These are phyloP conservation scores for Pterophyllum scalare DNA, from an alignment of 2,113 vertebrate genomes.

Conservation along the genomic window DNA sequence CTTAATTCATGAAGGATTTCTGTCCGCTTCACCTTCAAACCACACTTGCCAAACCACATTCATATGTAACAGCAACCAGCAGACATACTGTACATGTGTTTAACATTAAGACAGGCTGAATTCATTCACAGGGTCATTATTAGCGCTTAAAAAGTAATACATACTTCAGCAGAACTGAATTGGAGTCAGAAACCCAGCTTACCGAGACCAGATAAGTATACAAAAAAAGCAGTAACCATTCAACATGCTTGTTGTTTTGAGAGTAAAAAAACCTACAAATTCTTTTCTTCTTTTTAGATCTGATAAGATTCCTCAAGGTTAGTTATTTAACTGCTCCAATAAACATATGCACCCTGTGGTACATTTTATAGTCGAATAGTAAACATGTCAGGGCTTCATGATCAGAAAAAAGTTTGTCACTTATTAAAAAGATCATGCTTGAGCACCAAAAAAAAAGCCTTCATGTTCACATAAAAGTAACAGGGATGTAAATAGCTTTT, in stretches of 20 bases:
- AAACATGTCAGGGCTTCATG: not conserved
- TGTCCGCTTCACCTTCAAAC: not conserved
- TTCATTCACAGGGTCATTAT: slow-evolving; percentile 39
- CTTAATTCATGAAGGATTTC: not conserved
- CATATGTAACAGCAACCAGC: slow-evolving; percentile 43
- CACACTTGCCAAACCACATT: slow-evolving; percentile 20
- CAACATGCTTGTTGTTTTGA: not conserved
- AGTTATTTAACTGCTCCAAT: not conserved
- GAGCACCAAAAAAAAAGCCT: not conserved
- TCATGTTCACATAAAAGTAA: not conserved
- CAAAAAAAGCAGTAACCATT: not conserved
- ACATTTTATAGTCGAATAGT: not conserved
- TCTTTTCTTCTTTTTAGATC: not conserved
- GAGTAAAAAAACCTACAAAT: not conserved
- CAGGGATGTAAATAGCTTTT: not conserved
- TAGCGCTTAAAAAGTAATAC: not conserved
- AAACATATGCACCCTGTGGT: not conserved
- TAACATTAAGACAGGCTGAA: slow-evolving; percentile 5
- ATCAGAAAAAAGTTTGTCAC: not conserved
- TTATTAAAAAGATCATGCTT: no score
- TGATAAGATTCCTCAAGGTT: not conserved
- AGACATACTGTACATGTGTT: not conserved
- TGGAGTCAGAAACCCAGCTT: not conserved
- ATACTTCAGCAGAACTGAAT: not conserved
- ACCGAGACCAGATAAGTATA: not conserved